Conservation (phyloP, 2,797 vertebrate genomes). For the Lemur catta region DNA sequence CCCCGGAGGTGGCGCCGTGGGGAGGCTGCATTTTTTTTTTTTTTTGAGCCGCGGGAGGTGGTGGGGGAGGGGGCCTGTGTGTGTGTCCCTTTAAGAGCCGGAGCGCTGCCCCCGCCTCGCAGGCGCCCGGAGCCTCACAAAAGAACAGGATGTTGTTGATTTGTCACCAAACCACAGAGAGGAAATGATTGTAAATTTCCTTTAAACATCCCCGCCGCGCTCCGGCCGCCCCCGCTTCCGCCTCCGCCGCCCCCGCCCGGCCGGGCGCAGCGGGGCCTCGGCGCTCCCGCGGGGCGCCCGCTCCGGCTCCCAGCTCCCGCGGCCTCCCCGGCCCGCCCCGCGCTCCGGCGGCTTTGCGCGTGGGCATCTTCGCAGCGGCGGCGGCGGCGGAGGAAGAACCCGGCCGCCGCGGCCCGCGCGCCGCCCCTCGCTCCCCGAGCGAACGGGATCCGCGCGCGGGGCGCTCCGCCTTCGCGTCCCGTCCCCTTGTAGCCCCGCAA, state of each 20-base stretch:
- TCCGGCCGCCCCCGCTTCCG: conserved; percentile 83
- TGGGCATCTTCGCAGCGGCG: too few relatives aligned
- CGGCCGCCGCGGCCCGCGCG: neutral
- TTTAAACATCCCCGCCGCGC: conserved; percentile 89
- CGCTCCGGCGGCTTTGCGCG: too few relatives aligned
- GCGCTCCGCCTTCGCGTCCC: neutral
- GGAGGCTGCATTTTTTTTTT: neutral
- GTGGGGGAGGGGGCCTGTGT: neutral
- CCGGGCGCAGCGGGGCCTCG: conserved; percentile 73
- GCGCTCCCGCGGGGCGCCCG: conserved; percentile 64
- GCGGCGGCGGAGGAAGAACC: neutral
- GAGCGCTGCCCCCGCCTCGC: conserved; percentile 81
- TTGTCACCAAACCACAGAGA: conserved; percentile 95
- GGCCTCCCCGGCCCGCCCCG: neutral
- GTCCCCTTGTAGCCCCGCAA: too few relatives aligned
- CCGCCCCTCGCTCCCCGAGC: neutral
- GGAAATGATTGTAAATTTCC: conserved; percentile 97
- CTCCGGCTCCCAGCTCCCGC: neutral
- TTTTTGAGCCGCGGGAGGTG: neutral
- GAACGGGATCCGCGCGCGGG: neutral
- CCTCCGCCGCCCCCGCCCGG: conserved; percentile 78
- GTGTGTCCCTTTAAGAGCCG: conserved; percentile 68
- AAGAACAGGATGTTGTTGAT: conserved; percentile 98
- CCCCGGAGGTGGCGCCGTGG: conserved; percentile 44
- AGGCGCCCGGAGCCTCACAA: conserved; percentile 92